Percentiles rank a stretch among this genome's conserved stretches.
These are phyloP conservation scores for Xyrauchen texanus DNA, from an alignment of 2,113 vertebrate genomes.

Conservation along the genomic window DNA sequence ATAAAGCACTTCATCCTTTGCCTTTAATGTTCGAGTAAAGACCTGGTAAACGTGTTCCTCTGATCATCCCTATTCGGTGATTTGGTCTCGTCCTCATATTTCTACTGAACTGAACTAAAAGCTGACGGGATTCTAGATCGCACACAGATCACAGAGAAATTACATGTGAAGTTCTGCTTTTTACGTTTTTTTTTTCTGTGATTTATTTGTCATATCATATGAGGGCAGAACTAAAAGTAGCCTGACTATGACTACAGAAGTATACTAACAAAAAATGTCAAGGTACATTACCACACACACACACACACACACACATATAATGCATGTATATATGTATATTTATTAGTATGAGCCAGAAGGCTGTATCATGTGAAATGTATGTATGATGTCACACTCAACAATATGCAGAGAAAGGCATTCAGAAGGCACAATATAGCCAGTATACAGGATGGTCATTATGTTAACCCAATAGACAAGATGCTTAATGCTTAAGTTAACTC, in stretches of 20 bases:
- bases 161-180: background rate
- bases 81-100: constrained; percentile 16
- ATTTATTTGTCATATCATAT: background rate
- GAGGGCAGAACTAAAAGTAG: background rate
- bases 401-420: no score
- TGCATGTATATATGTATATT: no score
- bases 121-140: background rate
- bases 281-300: no score
- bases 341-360: no score
- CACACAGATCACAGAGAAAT: background rate
- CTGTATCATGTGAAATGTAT: no score
- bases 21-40: background rate
- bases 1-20: background rate
- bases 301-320: no score
- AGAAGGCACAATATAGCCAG: no score
- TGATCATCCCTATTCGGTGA: background rate
- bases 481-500: no score
- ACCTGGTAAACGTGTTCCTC: background rate
- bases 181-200: background rate
- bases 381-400: no score
- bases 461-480: no score
- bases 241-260: background rate
- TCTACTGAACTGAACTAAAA: background rate
- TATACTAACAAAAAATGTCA: no score
- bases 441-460: no score